Percentiles rank a stretch among this genome's conserved stretches.
phyloP scores from a whole-genome alignment of 2,888 invertebrate species.

The Eubasilissa splendida region DNA sequence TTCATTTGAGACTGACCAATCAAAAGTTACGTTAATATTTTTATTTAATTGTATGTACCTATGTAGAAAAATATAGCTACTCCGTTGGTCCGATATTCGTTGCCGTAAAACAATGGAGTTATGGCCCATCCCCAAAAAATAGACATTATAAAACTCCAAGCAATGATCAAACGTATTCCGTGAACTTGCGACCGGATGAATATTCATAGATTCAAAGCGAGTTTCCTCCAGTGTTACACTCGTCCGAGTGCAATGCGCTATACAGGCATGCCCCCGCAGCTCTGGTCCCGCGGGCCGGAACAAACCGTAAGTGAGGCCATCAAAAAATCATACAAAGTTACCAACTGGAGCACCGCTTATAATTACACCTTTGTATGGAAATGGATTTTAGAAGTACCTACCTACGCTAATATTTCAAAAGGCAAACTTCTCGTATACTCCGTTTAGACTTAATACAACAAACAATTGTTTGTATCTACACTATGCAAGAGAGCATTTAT shows the following conservation, averaged over 20 bases:
- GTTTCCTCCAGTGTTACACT: neutral
- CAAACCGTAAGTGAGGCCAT: conserved; percentile 47
- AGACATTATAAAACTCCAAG: conserved; percentile 41
- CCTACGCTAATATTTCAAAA: neutral
- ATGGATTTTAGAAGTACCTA: conserved; percentile 36
- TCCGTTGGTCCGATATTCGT: neutral
- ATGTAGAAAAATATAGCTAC: neutral
- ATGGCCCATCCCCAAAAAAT: conserved; percentile 20
- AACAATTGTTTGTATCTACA: neutral
- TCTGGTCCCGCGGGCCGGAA: conserved; percentile 37
- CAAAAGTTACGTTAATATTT: too few species aligned
- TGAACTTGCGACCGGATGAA: conserved; percentile 55
- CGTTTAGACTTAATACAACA: neutral
- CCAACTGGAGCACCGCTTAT: conserved; percentile 50
- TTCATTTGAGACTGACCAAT: too few species aligned
- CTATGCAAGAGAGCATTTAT: too few species aligned
- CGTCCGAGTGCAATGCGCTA: neutral
- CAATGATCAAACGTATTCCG: conserved; percentile 55
- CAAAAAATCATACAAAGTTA: conserved; percentile 56
- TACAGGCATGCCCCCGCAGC: neutral
- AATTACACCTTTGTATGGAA: conserved; percentile 55
- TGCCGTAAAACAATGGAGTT: conserved; percentile 9
- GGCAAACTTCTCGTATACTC: neutral
- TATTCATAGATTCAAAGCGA: conserved; percentile 47
- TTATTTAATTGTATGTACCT: too few species aligned